Evolutionary conservation across 2,113 vertebrate species (phyloP).

Genomic region (Phalacrocorax aristotelis): DNA sequence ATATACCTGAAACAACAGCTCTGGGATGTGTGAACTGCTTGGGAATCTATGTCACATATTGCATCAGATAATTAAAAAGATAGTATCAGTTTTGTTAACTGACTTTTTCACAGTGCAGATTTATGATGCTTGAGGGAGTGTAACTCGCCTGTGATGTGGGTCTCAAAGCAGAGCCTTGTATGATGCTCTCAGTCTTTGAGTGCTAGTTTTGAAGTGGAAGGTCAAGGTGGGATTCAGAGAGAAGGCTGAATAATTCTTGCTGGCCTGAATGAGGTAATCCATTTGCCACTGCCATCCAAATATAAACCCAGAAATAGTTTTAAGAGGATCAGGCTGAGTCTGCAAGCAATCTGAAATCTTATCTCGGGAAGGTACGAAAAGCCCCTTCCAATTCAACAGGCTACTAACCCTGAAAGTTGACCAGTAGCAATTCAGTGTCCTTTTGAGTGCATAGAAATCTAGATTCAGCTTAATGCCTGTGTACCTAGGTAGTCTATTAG

Average conservation of each 20-base stretch:
- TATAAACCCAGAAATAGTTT: background rate
- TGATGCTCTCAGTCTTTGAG: background rate
- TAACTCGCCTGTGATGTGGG: rapidly evolving
- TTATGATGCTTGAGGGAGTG: background rate
- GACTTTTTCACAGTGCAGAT: background rate
- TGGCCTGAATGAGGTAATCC: background rate
- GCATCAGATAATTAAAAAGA: background rate
- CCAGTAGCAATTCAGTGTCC: background rate
- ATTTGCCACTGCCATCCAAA: background rate
- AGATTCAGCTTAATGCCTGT: background rate
- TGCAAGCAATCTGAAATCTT: slow-evolving; percentile 26
- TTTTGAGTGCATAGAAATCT: background rate
- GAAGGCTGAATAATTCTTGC: background rate
- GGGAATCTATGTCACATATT: background rate
- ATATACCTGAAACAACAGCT: background rate
- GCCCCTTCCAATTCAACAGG: background rate
- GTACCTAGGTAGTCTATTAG: slow-evolving; percentile 4
- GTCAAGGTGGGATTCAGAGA: background rate
- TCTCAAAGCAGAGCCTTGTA: background rate
- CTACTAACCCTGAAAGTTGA: background rate
- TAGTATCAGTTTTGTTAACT: background rate
- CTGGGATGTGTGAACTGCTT: background rate
- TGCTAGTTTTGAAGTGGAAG: background rate
- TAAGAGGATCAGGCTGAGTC: background rate
- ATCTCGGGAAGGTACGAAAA: background rate